Evolutionary conservation across 1,140 invertebrate genomes (phyloP).

Genomic region (Trichonephila inaurata): DNA sequence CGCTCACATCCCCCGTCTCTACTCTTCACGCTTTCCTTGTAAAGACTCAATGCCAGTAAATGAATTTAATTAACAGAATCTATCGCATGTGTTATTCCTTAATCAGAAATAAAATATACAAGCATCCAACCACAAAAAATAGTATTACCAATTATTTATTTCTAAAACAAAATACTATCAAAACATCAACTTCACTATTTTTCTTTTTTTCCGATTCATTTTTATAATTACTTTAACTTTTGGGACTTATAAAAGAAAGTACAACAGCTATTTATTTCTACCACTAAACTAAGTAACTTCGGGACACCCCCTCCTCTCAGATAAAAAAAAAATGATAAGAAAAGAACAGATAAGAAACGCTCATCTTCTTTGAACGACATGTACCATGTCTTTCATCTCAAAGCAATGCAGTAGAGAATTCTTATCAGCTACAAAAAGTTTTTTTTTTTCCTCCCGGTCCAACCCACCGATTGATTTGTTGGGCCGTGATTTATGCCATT

Average conservation of each 20-base stretch:
- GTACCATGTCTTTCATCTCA: conserved; percentile 25
- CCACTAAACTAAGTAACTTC: conserved; percentile 3
- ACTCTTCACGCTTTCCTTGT: too few species aligned
- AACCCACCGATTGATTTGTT: conserved; percentile 51
- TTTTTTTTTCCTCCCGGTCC: not conserved
- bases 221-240: not conserved
- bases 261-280: not conserved
- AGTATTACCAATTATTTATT: too few species aligned
- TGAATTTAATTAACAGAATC: too few species aligned
- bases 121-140: too few species aligned
- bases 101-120: too few species aligned
- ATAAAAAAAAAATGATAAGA: not conserved
- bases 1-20: too few species aligned
- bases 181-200: too few species aligned
- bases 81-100: too few species aligned
- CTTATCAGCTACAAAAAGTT: conserved; percentile 48
- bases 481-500: conserved; percentile 48
- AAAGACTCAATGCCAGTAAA: too few species aligned
- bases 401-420: conserved; percentile 34
- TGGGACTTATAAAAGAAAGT: not conserved
- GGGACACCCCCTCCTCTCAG: not conserved
- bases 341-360: not conserved
- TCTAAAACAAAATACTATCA: too few species aligned
- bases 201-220: too few species aligned
- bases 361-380: not conserved